A percentile compares a stretch with the other conserved stretches of the same genome.
Evolutionary conservation across 2,888 invertebrate species (phyloP).

Genomic region (Acanthosepion esculentum): DNA sequence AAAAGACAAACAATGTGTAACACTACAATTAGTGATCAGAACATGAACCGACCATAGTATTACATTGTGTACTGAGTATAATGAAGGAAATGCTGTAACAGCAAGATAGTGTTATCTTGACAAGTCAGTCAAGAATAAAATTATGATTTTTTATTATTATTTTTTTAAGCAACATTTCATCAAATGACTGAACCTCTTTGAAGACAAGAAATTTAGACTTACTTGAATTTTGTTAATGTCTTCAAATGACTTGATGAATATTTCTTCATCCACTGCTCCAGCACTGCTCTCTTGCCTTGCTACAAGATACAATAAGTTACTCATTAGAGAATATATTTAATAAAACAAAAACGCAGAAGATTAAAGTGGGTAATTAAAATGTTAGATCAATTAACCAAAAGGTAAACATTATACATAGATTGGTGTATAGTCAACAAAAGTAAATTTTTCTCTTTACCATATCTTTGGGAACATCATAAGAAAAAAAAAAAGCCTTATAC

Average conservation of each 20-base stretch:
- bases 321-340: background rate
- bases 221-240: conserved; percentile 85
- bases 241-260: conserved; percentile 89
- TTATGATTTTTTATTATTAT: too few species aligned
- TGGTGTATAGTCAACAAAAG: too few species aligned
- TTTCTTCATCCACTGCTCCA: conserved; percentile 91
- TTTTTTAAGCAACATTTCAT: too few species aligned
- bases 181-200: background rate
- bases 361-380: background rate
- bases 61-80: too few species aligned
- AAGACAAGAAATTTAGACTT: conserved; percentile 49
- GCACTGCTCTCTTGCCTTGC: conserved; percentile 76
- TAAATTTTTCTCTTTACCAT: background rate
- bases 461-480: background rate
- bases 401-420: too few species aligned
- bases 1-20: too few species aligned
- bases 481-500: background rate
- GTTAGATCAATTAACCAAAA: background rate
- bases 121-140: too few species aligned
- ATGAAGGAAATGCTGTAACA: too few species aligned
- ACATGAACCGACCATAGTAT: too few species aligned
- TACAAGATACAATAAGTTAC: conserved; percentile 57
- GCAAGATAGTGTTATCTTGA: too few species aligned
- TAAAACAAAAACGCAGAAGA: background rate
- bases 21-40: too few species aligned